Conservation (phyloP, 1,140 invertebrate genomes). For the Ceratina calcarata region DNA sequence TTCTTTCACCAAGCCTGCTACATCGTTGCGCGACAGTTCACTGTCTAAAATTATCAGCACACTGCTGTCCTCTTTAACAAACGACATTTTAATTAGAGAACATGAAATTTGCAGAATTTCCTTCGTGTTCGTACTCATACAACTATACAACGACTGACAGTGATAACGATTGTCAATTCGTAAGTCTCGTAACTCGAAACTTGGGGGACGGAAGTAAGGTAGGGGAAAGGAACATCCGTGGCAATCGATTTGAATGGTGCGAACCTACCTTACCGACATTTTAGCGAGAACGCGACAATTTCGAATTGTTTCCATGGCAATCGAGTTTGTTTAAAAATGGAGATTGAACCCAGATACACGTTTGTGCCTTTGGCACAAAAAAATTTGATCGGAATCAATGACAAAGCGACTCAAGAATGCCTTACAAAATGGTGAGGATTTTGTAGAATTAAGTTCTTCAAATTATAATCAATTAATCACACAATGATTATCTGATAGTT, state of each 20-base stretch:
- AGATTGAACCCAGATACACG: slow-evolving; percentile 72
- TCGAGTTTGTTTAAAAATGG: slow-evolving; percentile 61
- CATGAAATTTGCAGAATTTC: too few relatives aligned
- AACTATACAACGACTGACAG: too few relatives aligned
- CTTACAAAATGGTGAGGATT: slow-evolving; percentile 74
- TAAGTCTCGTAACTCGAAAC: too few relatives aligned
- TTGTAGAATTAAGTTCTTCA: not conserved
- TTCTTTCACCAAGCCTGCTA: not conserved
- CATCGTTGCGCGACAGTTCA: not conserved
- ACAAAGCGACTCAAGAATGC: slow-evolving; percentile 69
- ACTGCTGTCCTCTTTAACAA: slow-evolving; percentile 10
- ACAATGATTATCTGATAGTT: slow-evolving; percentile 11
- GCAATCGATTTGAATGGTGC: too few relatives aligned
- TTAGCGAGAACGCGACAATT: too few relatives aligned
- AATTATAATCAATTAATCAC: slow-evolving; percentile 17
- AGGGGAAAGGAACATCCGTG: too few relatives aligned
- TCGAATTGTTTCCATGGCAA: slow-evolving; percentile 44
- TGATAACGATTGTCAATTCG: too few relatives aligned
- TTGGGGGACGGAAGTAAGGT: too few relatives aligned
- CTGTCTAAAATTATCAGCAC: slow-evolving; percentile 14
- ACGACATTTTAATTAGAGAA: slow-evolving; percentile 7
- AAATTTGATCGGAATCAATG: slow-evolving; percentile 65
- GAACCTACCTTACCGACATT: too few relatives aligned
- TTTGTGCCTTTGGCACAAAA: slow-evolving; percentile 70
- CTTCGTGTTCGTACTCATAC: too few relatives aligned